Evolutionary conservation across 2,113 vertebrate genomes (phyloP).

Genomic region (Tympanuchus pallidicinctus): DNA sequence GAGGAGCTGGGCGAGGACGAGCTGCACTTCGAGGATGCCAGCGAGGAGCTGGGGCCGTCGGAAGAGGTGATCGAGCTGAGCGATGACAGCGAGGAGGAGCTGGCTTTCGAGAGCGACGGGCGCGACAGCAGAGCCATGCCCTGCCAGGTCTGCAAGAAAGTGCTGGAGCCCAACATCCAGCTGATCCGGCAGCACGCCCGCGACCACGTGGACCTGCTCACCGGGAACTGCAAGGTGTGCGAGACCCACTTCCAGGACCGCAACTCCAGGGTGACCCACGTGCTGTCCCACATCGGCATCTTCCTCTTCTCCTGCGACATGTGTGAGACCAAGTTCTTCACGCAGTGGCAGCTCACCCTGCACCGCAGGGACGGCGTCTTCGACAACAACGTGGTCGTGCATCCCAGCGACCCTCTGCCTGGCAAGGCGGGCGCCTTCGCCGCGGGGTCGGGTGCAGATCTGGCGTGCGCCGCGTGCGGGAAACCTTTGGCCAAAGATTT

Average conservation of each 20-base stretch:
- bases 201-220: conserved; percentile 87
- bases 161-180: conserved; percentile 86
- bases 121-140: conserved; percentile 79
- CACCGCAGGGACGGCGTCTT: conserved; percentile 87
- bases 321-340: conserved; percentile 93
- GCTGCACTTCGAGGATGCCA: conserved; percentile 73
- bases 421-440: conserved; percentile 67
- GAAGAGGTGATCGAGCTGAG: conserved; percentile 95
- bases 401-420: conserved; percentile 74
- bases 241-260: conserved; percentile 89
- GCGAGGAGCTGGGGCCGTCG: conserved; percentile 81
- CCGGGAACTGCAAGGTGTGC: conserved; percentile 86
- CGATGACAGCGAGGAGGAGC: conserved; percentile 92
- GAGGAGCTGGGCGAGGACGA: conserved; percentile 81
- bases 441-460: conserved; percentile 70
- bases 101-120: conserved; percentile 84
- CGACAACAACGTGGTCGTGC: conserved; percentile 82
- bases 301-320: conserved; percentile 95
- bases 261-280: conserved; percentile 82
- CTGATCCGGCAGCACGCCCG: conserved; percentile 87
- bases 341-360: conserved; percentile 88
- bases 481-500: conserved; percentile 90
- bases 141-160: conserved; percentile 88
- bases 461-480: conserved; percentile 85
- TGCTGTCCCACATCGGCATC: conserved; percentile 91